Base-by-base conservation (phyloP, 2,797 vertebrate genomes). In the Mormyrus hasselquistii region DNA sequence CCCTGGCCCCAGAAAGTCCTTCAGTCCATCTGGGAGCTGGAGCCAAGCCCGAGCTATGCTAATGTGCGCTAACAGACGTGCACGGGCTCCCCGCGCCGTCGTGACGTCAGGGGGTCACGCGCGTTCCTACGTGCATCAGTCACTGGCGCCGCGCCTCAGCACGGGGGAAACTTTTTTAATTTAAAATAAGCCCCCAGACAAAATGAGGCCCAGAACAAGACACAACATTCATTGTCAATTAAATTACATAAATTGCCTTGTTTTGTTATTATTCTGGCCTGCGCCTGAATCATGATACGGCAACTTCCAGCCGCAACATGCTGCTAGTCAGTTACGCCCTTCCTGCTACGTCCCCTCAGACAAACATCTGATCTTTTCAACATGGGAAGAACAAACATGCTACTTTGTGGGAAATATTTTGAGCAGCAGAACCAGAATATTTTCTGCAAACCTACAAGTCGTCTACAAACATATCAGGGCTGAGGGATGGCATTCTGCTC, bases 181-280 rank as follows among this genome's bases (percentile, higher is more conserved):
- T 79, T 79, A 44, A 34, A 79, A 79, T 41, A 79, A 79, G 73
- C 73, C 73, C 73, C 73, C 73, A 79, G 38, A 44, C 73, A 79
- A 79, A 79, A 79, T 7, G 38, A 79, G 38, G 73, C 73, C 73
- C 38, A 79, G 38, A 44, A 44, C 73, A 44, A n/a, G 41, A 79
- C 38, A n/a, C 16, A n/a, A 19, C 34, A n/a, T n/a, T 44, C 73
- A 44, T 79, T 79, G 73, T 44, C 73, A 44, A 44, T 79, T 44
- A 79, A 44, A 79, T 79, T 44, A 79, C 73, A 6, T n/a, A 41
- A 79, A 79, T 79, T 44, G 41, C 41, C 38, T 79, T 79, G 38
- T 44, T 79, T 44, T 79, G 3, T n/a, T 19, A 8, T 76, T 41
- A 79, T 41, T n/a, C 73, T 79, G 69, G 34, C 69, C 69, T 76